These are phyloP conservation scores for Lithobates sylvaticus DNA, from an alignment of 2,797 vertebrate species.

Conservation along the genomic window DNA sequence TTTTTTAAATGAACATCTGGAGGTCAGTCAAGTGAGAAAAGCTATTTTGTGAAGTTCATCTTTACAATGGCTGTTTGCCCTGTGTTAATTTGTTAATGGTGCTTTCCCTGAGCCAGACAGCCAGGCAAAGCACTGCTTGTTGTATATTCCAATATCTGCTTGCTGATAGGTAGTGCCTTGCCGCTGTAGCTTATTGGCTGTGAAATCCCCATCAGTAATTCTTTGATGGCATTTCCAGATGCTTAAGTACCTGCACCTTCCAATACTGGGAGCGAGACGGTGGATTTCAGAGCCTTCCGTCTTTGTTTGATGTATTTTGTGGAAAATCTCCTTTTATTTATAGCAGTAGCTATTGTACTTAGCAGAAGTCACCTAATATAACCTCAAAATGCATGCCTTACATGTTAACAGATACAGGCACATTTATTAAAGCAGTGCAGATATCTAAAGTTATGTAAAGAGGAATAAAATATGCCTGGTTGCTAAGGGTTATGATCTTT, in stretches of 20 bases:
- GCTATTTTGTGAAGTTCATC: slow-evolving; percentile 3
- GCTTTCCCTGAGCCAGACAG: background rate
- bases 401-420: background rate
- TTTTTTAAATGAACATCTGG: background rate
- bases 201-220: background rate
- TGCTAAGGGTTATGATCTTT: background rate
- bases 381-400: background rate
- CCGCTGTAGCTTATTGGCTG: background rate
- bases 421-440: background rate
- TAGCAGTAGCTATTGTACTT: background rate
- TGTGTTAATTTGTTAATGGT: slow-evolving; percentile 17
- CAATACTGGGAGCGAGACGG: background rate
- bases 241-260: background rate
- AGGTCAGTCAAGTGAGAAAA: background rate
- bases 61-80: slow-evolving; percentile 1
- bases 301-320: background rate
- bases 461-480: background rate
- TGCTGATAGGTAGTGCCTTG: background rate
- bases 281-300: background rate
- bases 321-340: background rate
- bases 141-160: background rate
- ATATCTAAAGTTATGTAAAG: background rate
- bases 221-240: slow-evolving; percentile 10
- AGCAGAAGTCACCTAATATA: background rate
- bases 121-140: background rate